Base-by-base conservation (phyloP, 1,140 invertebrate species). In the Drosophila virilis region DNA sequence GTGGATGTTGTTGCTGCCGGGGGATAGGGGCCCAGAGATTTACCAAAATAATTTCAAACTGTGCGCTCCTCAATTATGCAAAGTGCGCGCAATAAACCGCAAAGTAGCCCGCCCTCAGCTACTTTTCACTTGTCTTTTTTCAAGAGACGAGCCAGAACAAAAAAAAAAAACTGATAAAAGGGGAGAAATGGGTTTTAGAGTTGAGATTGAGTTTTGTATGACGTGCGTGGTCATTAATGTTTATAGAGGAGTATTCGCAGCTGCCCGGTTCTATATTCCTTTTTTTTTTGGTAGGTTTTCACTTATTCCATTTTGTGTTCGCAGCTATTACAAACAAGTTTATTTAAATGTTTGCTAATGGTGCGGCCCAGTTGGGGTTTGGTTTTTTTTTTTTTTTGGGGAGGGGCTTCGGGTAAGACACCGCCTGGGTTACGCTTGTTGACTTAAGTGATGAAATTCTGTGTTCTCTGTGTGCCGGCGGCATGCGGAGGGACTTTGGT, bases 301-400 rank as follows among this genome's bases (percentile, higher is more conserved):
- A 66, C 50, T 67, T 75, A 59, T 72, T 67, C 57, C 61, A 32
- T 73, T 75, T 61, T 37, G 45, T 71, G 66, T 64, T 50, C 68
- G 62, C 58, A 52, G 72, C 73, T 67, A 77, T 79, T 74, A 80
- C 69, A 80, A 76, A 80, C 74, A 78, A 77, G 80, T 90, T 90
- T 90, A 90, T 90, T 90, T 90, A 90, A 90, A 90, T 90, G 86
- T 90, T 90, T 90, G 82, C 86, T 90, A 90, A 90, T 90, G 86
- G 86, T 66, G 88, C 79, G 82, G 86, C 77, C 74, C 82, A 58
- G 68, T 67, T 77, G 64, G 55, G 54, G 17, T 32, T 50, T 46
- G 35, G 57, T 28, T 22, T 22, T 1, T 32, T 15, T 22, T 38
- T 9, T 58, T 17, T 22, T 38, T 9, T 58, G 1, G 0, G 17